These are phyloP conservation scores for Bufo bufo DNA, from an alignment of 2,113 vertebrate species.

Conservation along the genomic window DNA sequence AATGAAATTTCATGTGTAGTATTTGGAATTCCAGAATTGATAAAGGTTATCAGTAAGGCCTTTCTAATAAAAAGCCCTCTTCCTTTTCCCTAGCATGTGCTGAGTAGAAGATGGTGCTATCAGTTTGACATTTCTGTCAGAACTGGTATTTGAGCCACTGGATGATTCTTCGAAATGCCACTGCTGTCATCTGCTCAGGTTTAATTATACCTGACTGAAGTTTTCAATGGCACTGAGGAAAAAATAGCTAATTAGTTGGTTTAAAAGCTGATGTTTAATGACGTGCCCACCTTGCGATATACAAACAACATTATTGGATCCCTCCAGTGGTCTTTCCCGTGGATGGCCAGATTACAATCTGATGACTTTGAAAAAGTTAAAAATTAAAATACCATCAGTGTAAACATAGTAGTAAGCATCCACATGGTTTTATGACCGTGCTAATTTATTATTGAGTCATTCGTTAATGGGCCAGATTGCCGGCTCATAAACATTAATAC, in stretches of 20 bases:
- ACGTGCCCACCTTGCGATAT: conserved; percentile 65
- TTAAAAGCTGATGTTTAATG: conserved; percentile 66
- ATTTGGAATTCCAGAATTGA: conserved; percentile 77
- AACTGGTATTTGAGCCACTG: conserved; percentile 90
- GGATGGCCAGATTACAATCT: conserved; percentile 7
- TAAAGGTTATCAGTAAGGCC: conserved; percentile 89
- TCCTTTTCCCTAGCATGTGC: conserved; percentile 65
- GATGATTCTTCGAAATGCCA: conserved; percentile 94
- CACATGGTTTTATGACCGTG: conserved; percentile 28
- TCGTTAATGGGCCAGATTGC: conserved; percentile 56
- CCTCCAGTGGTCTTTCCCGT: conserved; percentile 40
- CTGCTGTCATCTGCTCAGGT: conserved; percentile 85
- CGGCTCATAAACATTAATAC: conserved; percentile 50
- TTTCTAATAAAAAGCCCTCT: conserved; percentile 76
- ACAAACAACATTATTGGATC: conserved; percentile 63
- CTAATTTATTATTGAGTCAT: conserved; percentile 52
- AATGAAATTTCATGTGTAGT: conserved; percentile 75
- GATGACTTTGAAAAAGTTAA: conserved; percentile 28
- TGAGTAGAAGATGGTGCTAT: conserved; percentile 75
- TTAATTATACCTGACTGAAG: conserved; percentile 92
- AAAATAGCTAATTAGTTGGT: conserved; percentile 87
- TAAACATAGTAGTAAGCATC: background rate
- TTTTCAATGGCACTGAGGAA: conserved; percentile 73
- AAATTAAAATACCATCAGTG: conserved; percentile 12
- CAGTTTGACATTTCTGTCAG: conserved; percentile 97